Percentiles rank a stretch among this genome's conserved stretches.
Conservation (phyloP, 1,140 invertebrate species). For the Drosophila obscura region DNA sequence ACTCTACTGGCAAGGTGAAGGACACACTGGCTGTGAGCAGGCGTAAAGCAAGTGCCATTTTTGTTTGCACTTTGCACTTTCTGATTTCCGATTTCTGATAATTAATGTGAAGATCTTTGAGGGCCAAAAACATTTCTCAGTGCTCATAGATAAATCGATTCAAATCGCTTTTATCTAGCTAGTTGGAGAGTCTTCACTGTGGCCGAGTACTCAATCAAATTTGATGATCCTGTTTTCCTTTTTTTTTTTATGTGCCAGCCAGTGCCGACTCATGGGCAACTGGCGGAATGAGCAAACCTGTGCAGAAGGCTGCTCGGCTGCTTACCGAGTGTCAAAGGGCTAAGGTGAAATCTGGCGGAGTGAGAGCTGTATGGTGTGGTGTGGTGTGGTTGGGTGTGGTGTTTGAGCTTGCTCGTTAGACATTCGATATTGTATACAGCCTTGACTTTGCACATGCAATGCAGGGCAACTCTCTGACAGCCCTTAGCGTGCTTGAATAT, state of each 20-base stretch:
- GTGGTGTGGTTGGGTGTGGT: slow-evolving; percentile 20
- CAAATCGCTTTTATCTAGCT: not conserved
- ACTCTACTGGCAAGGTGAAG: too few species aligned
- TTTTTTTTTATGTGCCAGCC: slow-evolving; percentile 43
- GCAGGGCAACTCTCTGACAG: slow-evolving; percentile 9
- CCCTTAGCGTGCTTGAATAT: not conserved
- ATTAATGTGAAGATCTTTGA: too few species aligned
- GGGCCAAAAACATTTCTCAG: too few species aligned
- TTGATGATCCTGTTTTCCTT: slow-evolving; percentile 49
- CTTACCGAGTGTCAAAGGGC: slow-evolving; percentile 8
- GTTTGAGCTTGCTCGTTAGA: slow-evolving; percentile 14
- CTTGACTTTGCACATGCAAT: slow-evolving; percentile 79
- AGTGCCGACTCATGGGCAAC: slow-evolving; percentile 39
- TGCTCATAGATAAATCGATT: not conserved
- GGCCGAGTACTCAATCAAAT: slow-evolving; percentile 36
- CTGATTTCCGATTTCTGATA: too few species aligned
- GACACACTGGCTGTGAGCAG: too few species aligned
- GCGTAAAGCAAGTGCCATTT: too few species aligned
- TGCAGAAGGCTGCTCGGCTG: not conserved
- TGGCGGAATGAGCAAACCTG: slow-evolving; percentile 14
- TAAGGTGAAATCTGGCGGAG: not conserved
- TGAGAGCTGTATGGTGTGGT: not conserved
- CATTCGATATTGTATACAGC: slow-evolving; percentile 29
- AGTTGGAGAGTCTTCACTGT: slow-evolving; percentile 7
- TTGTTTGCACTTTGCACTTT: too few species aligned